Conservation (phyloP, 1,140 invertebrate species). For the Rhynchophorus ferrugineus region DNA sequence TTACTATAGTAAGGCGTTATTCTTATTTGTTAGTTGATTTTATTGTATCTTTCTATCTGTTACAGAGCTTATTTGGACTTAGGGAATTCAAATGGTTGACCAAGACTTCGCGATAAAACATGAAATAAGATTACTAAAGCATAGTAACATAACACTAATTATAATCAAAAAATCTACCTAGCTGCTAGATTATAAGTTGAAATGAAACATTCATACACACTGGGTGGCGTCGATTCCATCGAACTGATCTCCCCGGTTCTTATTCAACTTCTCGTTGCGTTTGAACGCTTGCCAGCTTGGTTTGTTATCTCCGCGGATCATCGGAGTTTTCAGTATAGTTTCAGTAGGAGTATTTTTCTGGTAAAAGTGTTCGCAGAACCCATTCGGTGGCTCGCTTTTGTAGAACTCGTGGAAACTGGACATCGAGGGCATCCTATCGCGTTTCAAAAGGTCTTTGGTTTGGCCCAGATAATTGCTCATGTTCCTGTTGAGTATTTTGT, state of each 20-base stretch:
- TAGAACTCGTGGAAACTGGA: slow-evolving; percentile 41
- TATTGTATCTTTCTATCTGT: too few relatives aligned
- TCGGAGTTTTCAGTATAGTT: slow-evolving; percentile 45
- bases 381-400: background rate
- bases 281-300: slow-evolving; percentile 25
- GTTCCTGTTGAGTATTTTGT: slow-evolving; percentile 45
- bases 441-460: slow-evolving; percentile 21
- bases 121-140: too few relatives aligned
- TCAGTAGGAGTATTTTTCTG: slow-evolving; percentile 23
- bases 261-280: slow-evolving; percentile 16
- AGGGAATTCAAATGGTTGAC: too few relatives aligned
- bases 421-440: slow-evolving; percentile 37
- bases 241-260: slow-evolving; percentile 13
- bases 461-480: slow-evolving; percentile 36
- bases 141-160: too few relatives aligned
- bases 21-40: too few relatives aligned
- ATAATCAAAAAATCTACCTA: too few relatives aligned
- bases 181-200: too few relatives aligned
- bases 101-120: too few relatives aligned
- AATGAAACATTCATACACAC: too few relatives aligned
- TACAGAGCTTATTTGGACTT: too few relatives aligned
- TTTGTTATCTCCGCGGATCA: slow-evolving; percentile 33
- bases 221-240: slow-evolving; percentile 35
- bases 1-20: too few relatives aligned
- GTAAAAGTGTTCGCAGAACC: slow-evolving; percentile 1